These are phyloP conservation scores for Anolis sagrei DNA, from an alignment of 2,113 vertebrate species.

Conservation along the genomic window DNA sequence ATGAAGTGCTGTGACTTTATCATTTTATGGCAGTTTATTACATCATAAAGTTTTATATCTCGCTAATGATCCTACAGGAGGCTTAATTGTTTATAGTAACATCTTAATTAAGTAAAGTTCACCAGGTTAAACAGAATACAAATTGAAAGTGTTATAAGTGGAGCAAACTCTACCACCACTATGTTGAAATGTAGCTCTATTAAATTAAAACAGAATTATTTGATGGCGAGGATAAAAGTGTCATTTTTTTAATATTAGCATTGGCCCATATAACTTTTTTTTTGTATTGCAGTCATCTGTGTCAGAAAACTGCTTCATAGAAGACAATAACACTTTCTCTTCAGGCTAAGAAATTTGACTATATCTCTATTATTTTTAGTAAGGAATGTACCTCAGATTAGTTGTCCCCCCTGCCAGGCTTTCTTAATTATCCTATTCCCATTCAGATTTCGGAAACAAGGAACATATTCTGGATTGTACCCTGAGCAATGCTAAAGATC, in stretches of 20 bases:
- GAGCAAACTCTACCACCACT: constrained; percentile 62
- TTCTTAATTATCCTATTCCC: constrained; percentile 43
- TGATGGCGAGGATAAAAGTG: constrained; percentile 52
- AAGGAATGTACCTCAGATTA: constrained; percentile 29
- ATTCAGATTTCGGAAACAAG: constrained; percentile 53
- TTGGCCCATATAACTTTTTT: neutral
- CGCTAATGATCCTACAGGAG: constrained; percentile 80
- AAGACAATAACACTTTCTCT: constrained; percentile 5
- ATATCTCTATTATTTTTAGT: constrained; percentile 25
- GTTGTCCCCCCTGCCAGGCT: constrained; percentile 30
- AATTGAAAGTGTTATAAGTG: constrained; percentile 74
- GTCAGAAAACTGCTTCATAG: constrained; percentile 23
- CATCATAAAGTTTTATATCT: constrained; percentile 84
- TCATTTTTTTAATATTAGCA: constrained; percentile 48
- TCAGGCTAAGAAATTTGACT: constrained; percentile 16
- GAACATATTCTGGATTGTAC: constrained; percentile 30
- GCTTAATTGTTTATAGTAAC: constrained; percentile 82
- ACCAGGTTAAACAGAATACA: constrained; percentile 78
- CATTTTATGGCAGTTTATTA: constrained; percentile 82
- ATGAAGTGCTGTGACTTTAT: constrained; percentile 68
- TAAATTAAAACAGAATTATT: constrained; percentile 51
- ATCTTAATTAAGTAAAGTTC: constrained; percentile 81
- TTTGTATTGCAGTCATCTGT: constrained; percentile 33
- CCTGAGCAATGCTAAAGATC: constrained; percentile 38
- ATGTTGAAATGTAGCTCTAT: constrained; percentile 38